A percentile compares a stretch with the other conserved stretches of the same genome.
Conservation (phyloP, 2,797 vertebrate genomes). For the Oceanodroma leucorhoa region DNA sequence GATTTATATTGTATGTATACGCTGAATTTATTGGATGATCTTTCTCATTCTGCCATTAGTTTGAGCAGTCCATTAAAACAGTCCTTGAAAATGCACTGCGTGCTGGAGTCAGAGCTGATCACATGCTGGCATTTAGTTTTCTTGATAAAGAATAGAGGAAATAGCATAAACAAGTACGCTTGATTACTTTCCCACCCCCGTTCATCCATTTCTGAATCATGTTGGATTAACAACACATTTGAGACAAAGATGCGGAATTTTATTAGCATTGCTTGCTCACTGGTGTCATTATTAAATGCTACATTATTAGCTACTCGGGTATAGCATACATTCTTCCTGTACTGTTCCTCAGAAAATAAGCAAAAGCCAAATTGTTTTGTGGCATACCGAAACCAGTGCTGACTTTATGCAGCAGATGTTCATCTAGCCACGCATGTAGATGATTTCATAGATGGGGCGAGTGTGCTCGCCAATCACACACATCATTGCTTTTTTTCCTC, state of each 20-base stretch:
- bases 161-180: slow-evolving; percentile 64
- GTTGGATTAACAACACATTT: slow-evolving; percentile 65
- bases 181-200: slow-evolving; percentile 64
- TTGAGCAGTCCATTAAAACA: neutral
- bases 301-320: slow-evolving; percentile 52
- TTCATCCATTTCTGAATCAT: slow-evolving; percentile 68
- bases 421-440: slow-evolving; percentile 61
- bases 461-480: slow-evolving; percentile 49
- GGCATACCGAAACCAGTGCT: slow-evolving; percentile 43
- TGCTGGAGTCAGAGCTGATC: slow-evolving; percentile 52
- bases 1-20: slow-evolving; percentile 6
- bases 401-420: slow-evolving; percentile 69
- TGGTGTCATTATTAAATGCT: slow-evolving; percentile 64
- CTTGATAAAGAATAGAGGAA: slow-evolving; percentile 66
- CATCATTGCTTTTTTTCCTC: neutral
- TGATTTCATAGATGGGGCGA: slow-evolving; percentile 66
- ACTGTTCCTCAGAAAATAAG: slow-evolving; percentile 37
- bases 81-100: neutral
- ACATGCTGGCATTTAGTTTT: slow-evolving; percentile 58
- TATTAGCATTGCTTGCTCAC: slow-evolving; percentile 62
- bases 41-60: slow-evolving; percentile 23
- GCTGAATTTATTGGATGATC: neutral
- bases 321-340: slow-evolving; percentile 30
- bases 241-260: slow-evolving; percentile 61
- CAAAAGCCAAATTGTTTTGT: slow-evolving; percentile 53